Percentiles rank a stretch among this genome's conserved stretches.
These are phyloP conservation scores for Oreochromis aureus DNA, from an alignment of 2,113 vertebrate genomes.

Conservation along the genomic window DNA sequence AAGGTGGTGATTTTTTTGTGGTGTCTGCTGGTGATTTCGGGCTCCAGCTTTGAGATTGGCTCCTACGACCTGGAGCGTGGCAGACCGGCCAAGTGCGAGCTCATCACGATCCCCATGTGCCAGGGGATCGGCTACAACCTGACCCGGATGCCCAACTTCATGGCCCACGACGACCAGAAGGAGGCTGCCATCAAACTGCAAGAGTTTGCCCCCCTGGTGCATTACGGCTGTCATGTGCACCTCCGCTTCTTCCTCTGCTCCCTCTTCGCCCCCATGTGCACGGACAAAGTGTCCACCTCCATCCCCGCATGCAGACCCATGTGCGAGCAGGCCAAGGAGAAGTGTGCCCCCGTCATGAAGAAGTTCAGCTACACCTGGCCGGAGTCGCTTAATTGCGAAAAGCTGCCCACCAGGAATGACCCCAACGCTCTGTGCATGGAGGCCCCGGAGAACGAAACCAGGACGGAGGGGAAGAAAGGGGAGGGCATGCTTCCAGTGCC, in stretches of 20 bases:
- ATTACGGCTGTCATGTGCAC: constrained; percentile 92
- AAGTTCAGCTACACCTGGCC: constrained; percentile 97
- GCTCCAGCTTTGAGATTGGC: constrained; percentile 81
- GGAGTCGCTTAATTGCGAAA: constrained; percentile 88
- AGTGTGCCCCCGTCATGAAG: constrained; percentile 94
- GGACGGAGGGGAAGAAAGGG: constrained; percentile 75
- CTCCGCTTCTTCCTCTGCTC: constrained; percentile 98
- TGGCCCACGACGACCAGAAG: constrained; percentile 90
- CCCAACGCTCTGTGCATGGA: constrained; percentile 97
- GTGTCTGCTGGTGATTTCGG: constrained; percentile 74
- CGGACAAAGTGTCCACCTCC: constrained; percentile 93
- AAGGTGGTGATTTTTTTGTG: constrained; percentile 66
- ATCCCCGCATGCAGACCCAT: constrained; percentile 97
- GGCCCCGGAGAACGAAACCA: constrained; percentile 90
- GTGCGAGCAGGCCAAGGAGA: constrained; percentile 93
- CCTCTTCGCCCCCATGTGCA: constrained; percentile 97
- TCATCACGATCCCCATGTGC: constrained; percentile 93
- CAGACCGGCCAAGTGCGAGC: constrained; percentile 88
- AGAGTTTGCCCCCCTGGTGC: constrained; percentile 93
- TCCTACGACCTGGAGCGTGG: constrained; percentile 85
- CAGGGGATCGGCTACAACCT: constrained; percentile 96
- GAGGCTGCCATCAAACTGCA: constrained; percentile 90
- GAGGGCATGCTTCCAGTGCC: constrained; percentile 85
- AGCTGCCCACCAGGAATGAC: constrained; percentile 91
- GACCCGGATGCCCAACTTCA: constrained; percentile 95